Evolutionary conservation across 1,140 invertebrate species (phyloP).

Genomic region (Drosophila sproati): DNA sequence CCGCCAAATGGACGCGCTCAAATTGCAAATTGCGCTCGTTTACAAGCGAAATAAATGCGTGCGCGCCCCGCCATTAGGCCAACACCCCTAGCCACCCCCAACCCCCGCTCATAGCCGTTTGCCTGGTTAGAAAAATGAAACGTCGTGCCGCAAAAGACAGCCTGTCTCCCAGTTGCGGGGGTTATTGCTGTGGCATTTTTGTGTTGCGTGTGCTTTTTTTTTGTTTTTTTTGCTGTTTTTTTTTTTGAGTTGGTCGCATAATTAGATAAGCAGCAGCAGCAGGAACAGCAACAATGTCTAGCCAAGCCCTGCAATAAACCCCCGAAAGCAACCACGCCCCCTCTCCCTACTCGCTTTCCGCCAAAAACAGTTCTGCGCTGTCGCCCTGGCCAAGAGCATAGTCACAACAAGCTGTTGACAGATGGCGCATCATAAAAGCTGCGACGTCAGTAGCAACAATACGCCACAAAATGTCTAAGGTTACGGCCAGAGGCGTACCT

Average conservation of each 20-base stretch:
- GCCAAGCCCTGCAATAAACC: slow-evolving; percentile 29
- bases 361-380: not conserved
- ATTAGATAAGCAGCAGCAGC: slow-evolving; percentile 68
- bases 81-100: slow-evolving; percentile 1
- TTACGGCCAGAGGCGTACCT: slow-evolving; percentile 36
- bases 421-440: slow-evolving; percentile 76
- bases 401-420: slow-evolving; percentile 77
- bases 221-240: too few species aligned
- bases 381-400: slow-evolving; percentile 11
- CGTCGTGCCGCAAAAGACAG: slow-evolving; percentile 75
- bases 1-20: slow-evolving; percentile 64
- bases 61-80: slow-evolving; percentile 60
- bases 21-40: slow-evolving; percentile 77
- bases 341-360: not conserved
- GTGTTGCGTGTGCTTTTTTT: slow-evolving; percentile 63
- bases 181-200: slow-evolving; percentile 48
- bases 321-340: not conserved
- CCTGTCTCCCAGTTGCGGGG: slow-evolving; percentile 16
- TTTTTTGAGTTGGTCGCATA: slow-evolving; percentile 51
- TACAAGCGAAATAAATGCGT: slow-evolving; percentile 74
- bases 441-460: slow-evolving; percentile 52
- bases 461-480: slow-evolving; percentile 69
- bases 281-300: slow-evolving; percentile 31
- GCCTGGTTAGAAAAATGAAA: slow-evolving; percentile 72
- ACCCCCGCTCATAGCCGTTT: not conserved